These are phyloP conservation scores for Nylanderia fulva DNA, from an alignment of 1,140 invertebrate genomes.

Conservation along the genomic window DNA sequence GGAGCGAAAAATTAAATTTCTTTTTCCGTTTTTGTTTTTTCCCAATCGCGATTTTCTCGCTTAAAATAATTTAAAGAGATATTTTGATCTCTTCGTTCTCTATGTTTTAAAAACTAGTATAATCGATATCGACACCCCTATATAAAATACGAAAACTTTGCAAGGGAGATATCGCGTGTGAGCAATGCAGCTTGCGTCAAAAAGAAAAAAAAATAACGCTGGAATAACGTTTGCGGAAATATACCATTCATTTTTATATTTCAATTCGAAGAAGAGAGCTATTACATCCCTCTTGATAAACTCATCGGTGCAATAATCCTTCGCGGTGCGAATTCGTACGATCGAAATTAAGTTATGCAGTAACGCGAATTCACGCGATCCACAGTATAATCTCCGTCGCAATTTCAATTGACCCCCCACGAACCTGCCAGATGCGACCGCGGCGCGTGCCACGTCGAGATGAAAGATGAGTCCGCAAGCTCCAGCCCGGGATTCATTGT, in stretches of 20 bases:
- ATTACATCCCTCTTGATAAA: slow-evolving; percentile 33
- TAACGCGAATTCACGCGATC: slow-evolving; percentile 53
- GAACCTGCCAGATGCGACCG: slow-evolving; percentile 81
- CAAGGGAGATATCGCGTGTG: background rate
- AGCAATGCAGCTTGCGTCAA: background rate
- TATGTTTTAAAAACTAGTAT: slow-evolving; percentile 8
- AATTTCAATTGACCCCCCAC: slow-evolving; percentile 67
- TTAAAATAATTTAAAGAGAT: too few species aligned
- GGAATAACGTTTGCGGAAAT: background rate
- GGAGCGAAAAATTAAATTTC: background rate
- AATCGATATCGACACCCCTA: background rate
- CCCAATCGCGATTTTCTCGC: too few species aligned
- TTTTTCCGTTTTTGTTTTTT: too few species aligned
- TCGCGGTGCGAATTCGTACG: slow-evolving; percentile 15
- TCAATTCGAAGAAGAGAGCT: slow-evolving; percentile 32
- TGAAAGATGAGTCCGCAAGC: slow-evolving; percentile 81
- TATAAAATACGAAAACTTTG: background rate
- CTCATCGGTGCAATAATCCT: slow-evolving; percentile 23
- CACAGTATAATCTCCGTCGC: slow-evolving; percentile 54
- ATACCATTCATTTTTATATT: background rate
- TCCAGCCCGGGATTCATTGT: slow-evolving; percentile 75
- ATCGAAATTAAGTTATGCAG: slow-evolving; percentile 54
- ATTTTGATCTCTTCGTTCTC: background rate
- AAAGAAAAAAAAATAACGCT: too few species aligned
- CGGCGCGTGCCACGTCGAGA: slow-evolving; percentile 82